Percentiles rank a stretch among this genome's conserved stretches.
Conservation (phyloP, 2,797 vertebrate species). For the Pantherophis vulpinus region DNA sequence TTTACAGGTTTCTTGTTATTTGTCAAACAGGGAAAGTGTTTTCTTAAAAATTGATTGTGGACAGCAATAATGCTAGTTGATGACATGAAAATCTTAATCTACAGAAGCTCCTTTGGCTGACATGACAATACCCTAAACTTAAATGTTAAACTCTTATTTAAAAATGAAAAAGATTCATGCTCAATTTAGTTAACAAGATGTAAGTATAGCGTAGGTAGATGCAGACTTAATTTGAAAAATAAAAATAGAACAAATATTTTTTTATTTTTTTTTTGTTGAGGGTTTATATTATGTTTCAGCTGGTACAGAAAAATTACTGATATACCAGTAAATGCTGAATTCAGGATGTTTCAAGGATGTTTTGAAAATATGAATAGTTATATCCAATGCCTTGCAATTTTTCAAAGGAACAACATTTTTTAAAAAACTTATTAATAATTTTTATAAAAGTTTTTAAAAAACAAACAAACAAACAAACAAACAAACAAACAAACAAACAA, state of each 20-base stretch:
- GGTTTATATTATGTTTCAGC: not conserved
- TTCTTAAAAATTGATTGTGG: not conserved
- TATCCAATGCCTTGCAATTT: not conserved
- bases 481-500: too few species aligned
- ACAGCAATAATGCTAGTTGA: not conserved
- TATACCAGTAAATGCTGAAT: not conserved
- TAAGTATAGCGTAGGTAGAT: not conserved
- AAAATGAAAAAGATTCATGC: not conserved
- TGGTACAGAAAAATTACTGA: not conserved
- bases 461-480: too few species aligned
- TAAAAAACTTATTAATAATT: too few species aligned
- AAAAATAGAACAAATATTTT: not conserved
- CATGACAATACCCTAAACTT: not conserved
- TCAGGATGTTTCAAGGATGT: not conserved
- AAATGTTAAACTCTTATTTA: not conserved
- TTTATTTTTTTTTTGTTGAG: not conserved
- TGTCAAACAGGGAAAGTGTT: conserved; percentile 3
- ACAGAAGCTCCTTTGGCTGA: not conserved
- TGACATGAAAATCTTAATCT: not conserved
- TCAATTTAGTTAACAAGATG: not conserved
- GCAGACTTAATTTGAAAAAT: not conserved
- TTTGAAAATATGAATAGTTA: not conserved
- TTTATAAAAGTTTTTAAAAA: too few species aligned
- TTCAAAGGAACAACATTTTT: not conserved
- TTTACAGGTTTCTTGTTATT: conserved; percentile 36